phyloP scores from a whole-genome alignment of 2,113 vertebrate species.

The Cygnus atratus region DNA sequence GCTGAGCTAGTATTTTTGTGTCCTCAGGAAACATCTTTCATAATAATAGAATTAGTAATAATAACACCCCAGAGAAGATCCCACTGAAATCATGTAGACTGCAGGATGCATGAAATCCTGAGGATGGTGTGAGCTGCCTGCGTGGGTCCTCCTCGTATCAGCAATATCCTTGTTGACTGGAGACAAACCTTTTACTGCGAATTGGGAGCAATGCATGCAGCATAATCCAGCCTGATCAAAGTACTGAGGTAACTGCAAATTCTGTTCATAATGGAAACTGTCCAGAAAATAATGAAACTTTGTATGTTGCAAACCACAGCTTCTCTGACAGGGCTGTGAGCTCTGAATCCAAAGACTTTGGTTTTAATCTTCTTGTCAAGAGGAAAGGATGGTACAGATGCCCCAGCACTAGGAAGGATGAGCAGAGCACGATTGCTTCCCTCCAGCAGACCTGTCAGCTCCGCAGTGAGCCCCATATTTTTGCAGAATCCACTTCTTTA shows the following conservation, averaged over 20 bases:
- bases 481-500: neutral
- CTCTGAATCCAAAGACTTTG: neutral
- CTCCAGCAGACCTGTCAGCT: neutral
- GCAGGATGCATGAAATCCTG: conserved; percentile 10
- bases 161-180: neutral
- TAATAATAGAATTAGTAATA: conserved; percentile 19
- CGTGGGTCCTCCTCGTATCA: neutral
- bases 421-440: neutral
- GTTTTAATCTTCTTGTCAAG: neutral
- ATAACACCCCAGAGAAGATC: conserved; percentile 27
- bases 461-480: rapidly evolving
- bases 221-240: conserved; percentile 4
- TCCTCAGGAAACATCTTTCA: conserved; percentile 22
- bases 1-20: conserved; percentile 48
- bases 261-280: neutral
- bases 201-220: neutral
- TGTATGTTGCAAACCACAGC: neutral
- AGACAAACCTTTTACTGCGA: neutral
- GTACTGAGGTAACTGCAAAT: neutral
- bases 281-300: neutral
- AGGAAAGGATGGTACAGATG: neutral
- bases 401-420: neutral
- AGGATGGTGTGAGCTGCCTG: neutral
- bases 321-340: neutral
- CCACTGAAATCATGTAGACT: neutral